Evolutionary conservation across 2,113 vertebrate genomes (phyloP).

Genomic region (Chaetodon trifascialis): DNA sequence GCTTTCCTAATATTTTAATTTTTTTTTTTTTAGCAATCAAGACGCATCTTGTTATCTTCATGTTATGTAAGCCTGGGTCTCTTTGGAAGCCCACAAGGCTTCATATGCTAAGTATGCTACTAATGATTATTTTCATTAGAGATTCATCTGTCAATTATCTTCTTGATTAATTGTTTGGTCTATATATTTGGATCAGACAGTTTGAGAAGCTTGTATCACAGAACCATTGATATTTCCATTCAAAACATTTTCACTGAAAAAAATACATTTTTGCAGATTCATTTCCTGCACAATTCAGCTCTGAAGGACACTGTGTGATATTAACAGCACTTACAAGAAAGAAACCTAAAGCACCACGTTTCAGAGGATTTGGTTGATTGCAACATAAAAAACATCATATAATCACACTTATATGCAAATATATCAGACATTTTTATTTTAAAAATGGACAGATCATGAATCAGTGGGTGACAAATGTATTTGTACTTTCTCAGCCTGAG

Average conservation of each 20-base stretch:
- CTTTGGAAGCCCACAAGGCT: background rate
- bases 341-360: background rate
- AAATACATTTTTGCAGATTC: background rate
- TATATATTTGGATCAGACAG: background rate
- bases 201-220: background rate
- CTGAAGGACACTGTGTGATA: background rate
- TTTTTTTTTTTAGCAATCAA: background rate
- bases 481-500: constrained; percentile 40
- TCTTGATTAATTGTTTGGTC: background rate
- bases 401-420: background rate
- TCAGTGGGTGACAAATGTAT: constrained; percentile 47
- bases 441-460: constrained; percentile 6
- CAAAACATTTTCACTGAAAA: too few relatives aligned
- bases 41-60: background rate
- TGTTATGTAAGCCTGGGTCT: background rate
- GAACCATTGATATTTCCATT: background rate
- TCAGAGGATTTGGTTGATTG: background rate
- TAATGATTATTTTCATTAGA: background rate
- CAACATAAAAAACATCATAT: background rate
- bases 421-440: background rate
- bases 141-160: background rate
- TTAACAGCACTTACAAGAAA: constrained; percentile 1
- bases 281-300: background rate
- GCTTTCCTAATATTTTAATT: background rate
- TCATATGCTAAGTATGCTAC: background rate